Evolutionary conservation across 2,113 vertebrate species (phyloP).

Genomic region (Eolophus roseicapilla): DNA sequence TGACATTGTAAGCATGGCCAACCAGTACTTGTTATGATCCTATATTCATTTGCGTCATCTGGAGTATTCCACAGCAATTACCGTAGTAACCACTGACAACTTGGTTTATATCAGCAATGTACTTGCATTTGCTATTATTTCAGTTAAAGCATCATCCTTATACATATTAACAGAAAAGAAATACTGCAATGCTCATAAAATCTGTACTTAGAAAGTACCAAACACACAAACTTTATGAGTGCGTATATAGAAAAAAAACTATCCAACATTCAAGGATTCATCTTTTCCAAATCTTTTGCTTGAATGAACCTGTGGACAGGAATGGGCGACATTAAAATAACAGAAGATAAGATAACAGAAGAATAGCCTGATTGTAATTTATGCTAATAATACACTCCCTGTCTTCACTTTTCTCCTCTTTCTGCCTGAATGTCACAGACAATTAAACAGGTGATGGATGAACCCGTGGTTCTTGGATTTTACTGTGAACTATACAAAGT

Average conservation of each 20-base stretch:
- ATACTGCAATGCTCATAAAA: background rate
- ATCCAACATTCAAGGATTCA: background rate
- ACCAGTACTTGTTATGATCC: background rate
- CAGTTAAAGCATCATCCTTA: background rate
- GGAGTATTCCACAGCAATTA: background rate
- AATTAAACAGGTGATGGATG: slow-evolving; percentile 74
- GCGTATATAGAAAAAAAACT: background rate
- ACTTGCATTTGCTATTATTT: background rate
- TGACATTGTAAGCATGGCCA: background rate
- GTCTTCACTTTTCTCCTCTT: background rate
- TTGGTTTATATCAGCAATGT: background rate
- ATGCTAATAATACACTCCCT: background rate
- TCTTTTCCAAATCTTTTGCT: background rate
- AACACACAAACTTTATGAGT: background rate
- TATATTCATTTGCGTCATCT: background rate
- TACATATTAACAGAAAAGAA: background rate
- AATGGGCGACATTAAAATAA: background rate
- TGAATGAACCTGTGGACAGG: background rate
- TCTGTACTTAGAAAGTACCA: background rate
- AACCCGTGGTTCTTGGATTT: slow-evolving; percentile 52
- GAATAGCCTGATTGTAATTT: background rate
- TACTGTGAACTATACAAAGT: slow-evolving; percentile 54
- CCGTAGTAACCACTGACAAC: background rate
- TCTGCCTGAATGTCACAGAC: slow-evolving; percentile 51
- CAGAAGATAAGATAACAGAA: background rate